A percentile compares a stretch with the other conserved stretches of the same genome.
phyloP scores from a whole-genome alignment of 1,140 invertebrate species.

The Procambarus virginalis region DNA sequence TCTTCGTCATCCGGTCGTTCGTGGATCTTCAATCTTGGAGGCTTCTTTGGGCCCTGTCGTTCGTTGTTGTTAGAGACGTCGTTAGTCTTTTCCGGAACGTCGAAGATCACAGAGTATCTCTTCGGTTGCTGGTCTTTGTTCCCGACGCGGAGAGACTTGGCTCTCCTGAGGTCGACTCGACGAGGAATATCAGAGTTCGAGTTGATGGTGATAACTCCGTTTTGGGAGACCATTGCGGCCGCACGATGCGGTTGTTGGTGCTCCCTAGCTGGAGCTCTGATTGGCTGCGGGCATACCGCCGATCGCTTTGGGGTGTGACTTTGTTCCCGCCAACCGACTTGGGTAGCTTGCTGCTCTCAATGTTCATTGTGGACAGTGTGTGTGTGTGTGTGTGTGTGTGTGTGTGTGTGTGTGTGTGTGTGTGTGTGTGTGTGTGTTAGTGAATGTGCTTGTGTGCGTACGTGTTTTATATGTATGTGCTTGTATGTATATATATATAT shows the following conservation, averaged over 20 bases:
- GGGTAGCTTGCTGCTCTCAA: background rate
- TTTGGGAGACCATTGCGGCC: slow-evolving; percentile 51
- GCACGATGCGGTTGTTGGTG: background rate
- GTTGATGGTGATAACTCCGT: slow-evolving; percentile 26
- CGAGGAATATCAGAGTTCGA: slow-evolving; percentile 22
- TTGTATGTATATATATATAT: background rate
- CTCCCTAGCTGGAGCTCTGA: slow-evolving; percentile 3
- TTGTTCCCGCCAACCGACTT: background rate
- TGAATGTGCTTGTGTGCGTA: slow-evolving; percentile 11
- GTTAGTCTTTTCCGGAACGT: background rate
- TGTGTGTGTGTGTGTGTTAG: slow-evolving; percentile 10
- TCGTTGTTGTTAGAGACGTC: background rate
- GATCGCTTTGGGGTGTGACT: background rate
- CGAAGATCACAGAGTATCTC: slow-evolving; percentile 22
- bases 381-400: slow-evolving; percentile 15
- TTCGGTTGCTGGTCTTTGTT: background rate
- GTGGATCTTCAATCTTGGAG: background rate
- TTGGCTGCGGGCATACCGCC: background rate
- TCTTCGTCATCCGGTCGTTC: background rate
- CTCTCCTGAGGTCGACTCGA: slow-evolving; percentile 6
- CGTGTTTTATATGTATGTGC: slow-evolving; percentile 15
- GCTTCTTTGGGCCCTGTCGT: background rate
- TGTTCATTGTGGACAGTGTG: slow-evolving; percentile 18
- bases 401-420: slow-evolving; percentile 8
- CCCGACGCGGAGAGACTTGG: slow-evolving; percentile 7